Evolutionary conservation across 2,888 invertebrate species (phyloP).

Genomic region (Endotricha flammealis): DNA sequence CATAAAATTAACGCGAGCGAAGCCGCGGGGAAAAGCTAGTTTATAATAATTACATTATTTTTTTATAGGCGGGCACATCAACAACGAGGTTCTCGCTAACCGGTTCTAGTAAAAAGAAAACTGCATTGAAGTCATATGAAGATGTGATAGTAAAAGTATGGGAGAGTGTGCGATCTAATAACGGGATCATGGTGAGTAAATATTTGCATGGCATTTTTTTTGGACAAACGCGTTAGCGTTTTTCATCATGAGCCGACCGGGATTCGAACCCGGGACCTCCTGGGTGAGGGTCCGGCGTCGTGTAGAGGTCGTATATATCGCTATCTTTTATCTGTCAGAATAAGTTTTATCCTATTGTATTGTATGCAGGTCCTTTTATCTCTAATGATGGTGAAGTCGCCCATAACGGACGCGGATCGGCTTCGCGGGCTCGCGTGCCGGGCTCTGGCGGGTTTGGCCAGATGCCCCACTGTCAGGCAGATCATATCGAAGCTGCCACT

Average conservation of each 20-base stretch:
- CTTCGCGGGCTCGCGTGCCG: constrained; percentile 95
- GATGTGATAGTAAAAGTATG: constrained; percentile 95
- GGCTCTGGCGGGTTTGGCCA: constrained; percentile 93
- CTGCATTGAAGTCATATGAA: constrained; percentile 83
- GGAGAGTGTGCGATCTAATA: constrained; percentile 95
- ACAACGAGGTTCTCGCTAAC: constrained; percentile 64
- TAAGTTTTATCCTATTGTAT: neutral
- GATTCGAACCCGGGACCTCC: too few relatives aligned
- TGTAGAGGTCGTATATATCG: too few relatives aligned
- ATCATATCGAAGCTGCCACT: constrained; percentile 97
- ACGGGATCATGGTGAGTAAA: constrained; percentile 95
- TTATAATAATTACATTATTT: too few relatives aligned
- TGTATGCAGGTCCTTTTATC: constrained; percentile 84
- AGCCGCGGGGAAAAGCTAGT: too few relatives aligned
- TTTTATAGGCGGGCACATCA: constrained; percentile 63
- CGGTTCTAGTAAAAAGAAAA: constrained; percentile 80
- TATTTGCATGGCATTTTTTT: too few relatives aligned
- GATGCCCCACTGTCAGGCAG: constrained; percentile 95
- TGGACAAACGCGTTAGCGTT: too few relatives aligned
- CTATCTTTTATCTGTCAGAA: neutral
- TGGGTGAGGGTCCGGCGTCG: too few relatives aligned
- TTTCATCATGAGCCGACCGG: too few relatives aligned
- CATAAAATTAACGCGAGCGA: too few relatives aligned
- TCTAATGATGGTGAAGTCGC: constrained; percentile 93
- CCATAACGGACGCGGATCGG: constrained; percentile 97